Base-by-base conservation (phyloP, 2,888 invertebrate genomes). In the Sesia apiformis region DNA sequence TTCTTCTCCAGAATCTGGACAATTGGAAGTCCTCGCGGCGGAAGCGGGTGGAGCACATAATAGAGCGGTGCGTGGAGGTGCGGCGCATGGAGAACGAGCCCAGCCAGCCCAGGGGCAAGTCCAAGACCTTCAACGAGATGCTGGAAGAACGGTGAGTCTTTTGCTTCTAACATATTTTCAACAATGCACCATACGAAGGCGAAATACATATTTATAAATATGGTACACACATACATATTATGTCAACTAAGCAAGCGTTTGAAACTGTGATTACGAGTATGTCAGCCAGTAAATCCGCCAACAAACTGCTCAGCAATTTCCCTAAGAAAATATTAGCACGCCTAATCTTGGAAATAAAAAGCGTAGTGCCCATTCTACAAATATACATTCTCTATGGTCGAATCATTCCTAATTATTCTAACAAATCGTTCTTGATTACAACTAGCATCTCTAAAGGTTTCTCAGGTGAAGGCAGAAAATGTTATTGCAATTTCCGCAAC, bases 111-210 rank as follows among this genome's bases (percentile, higher is more conserved):
- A 92, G 94, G 69, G 78, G 74, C 68, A 95, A 94, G 90, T 95
- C 93, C 84, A 97, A 97, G 91, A 97, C 97, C 61, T 97, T 97
- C 91, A 96, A 94, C 76, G 97, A 98, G 90, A 97, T 98, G 94
- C 93, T 97, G 90, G 96, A 96, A 81, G 96, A 96, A 83, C 93
- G 96, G 93, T 94, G 74, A 81, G 88, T 76, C 55, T n/a, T 40
- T 43, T 50, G n/a, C 46, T 46, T 46, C 8, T 46, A 8, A 46
- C 8, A 3, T 46, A 43, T 43, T 43, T n/a, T 23, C 23, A 23
- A 23, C 23, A 23, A 23, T 23, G 23, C 1, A 23, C 23, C 23
- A 23, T 23, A 23, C 1, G 23, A 23, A 23, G 23, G 23, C 23
- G 23, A 23, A 23, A 2, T 23, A 23, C 23, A 23, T 23, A 23